Conservation (phyloP, 2,888 invertebrate species). For the Coleophora flavipennella region DNA sequence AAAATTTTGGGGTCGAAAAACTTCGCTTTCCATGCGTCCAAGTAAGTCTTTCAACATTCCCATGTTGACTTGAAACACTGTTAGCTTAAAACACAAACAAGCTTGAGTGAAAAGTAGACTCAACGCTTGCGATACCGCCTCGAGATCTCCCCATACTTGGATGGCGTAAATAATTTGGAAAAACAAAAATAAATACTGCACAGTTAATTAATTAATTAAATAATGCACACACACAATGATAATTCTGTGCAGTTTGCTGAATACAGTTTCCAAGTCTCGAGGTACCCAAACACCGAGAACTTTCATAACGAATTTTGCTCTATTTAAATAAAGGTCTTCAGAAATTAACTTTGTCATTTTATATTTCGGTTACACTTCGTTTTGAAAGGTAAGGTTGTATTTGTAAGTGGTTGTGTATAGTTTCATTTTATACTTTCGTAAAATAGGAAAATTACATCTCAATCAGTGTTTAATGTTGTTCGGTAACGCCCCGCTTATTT, state of each 20-base stretch:
- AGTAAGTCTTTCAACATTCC: constrained; percentile 32
- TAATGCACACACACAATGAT: constrained; percentile 48
- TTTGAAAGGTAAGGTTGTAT: no score
- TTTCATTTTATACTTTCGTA: no score
- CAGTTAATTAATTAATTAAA: constrained; percentile 37
- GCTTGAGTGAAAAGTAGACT: constrained; percentile 57
- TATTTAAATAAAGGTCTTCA: constrained; percentile 43
- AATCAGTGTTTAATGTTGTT: no score
- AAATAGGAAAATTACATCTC: no score
- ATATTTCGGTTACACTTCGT: no score
- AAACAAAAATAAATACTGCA: constrained; percentile 48
- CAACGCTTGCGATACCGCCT: constrained; percentile 51
- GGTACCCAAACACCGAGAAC: constrained; percentile 56
- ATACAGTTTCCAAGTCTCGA: constrained; percentile 21
- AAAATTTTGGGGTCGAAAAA: constrained; percentile 35
- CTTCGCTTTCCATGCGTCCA: constrained; percentile 37
- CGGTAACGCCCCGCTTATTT: no score
- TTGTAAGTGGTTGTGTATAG: no score
- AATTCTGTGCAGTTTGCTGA: constrained; percentile 28
- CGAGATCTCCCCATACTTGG: constrained; percentile 55
- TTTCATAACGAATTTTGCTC: constrained; percentile 53
- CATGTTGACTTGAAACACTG: constrained; percentile 44
- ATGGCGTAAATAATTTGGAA: constrained; percentile 51
- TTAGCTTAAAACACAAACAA: constrained; percentile 54
- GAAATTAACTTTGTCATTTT: no score